A percentile compares a stretch with the other conserved stretches of the same genome.
Conservation (phyloP, 2,113 vertebrate species). For the Nycticebus coucang region DNA sequence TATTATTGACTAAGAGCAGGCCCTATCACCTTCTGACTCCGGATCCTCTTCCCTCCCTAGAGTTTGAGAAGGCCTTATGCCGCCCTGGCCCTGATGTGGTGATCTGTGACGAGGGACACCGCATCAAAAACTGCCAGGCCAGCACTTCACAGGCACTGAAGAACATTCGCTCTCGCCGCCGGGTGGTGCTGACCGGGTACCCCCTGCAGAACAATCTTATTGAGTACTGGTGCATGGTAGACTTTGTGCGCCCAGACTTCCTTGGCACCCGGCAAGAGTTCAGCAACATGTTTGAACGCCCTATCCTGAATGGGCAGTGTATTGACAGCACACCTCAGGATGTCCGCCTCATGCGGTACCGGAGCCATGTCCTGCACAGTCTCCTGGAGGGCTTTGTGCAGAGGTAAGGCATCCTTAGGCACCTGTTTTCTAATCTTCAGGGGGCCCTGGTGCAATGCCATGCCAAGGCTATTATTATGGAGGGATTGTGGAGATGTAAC, state of each 20-base stretch:
- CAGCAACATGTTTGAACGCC: slow-evolving; percentile 99
- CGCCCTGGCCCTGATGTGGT: slow-evolving; percentile 97
- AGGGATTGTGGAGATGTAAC: not conserved
- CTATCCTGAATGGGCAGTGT: slow-evolving; percentile 98
- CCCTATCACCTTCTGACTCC: slow-evolving; percentile 74
- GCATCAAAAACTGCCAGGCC: slow-evolving; percentile 99
- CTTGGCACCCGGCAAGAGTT: slow-evolving; percentile 98
- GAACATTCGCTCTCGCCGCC: slow-evolving; percentile 95
- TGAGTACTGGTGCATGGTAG: slow-evolving; percentile 99
- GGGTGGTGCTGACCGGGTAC: slow-evolving; percentile 97
- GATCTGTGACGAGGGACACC: slow-evolving; percentile 98
- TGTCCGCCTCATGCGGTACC: slow-evolving; percentile 96
- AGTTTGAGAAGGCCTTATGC: slow-evolving; percentile 95
- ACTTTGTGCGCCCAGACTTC: slow-evolving; percentile 98
- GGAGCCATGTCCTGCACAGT: slow-evolving; percentile 98
- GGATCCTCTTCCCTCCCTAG: slow-evolving; percentile 85
- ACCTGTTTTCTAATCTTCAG: not conserved
- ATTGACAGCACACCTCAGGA: slow-evolving; percentile 98
- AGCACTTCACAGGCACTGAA: slow-evolving; percentile 98
- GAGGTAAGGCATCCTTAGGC: slow-evolving; percentile 87
- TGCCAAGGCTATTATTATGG: not conserved
- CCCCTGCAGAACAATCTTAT: slow-evolving; percentile 98
- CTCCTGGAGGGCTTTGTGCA: slow-evolving; percentile 98
- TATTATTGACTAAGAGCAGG: slow-evolving; percentile 74
- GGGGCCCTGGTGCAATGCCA: not conserved